phyloP scores from a whole-genome alignment of 1,140 invertebrate genomes.

The Armadillidium nasatum region DNA sequence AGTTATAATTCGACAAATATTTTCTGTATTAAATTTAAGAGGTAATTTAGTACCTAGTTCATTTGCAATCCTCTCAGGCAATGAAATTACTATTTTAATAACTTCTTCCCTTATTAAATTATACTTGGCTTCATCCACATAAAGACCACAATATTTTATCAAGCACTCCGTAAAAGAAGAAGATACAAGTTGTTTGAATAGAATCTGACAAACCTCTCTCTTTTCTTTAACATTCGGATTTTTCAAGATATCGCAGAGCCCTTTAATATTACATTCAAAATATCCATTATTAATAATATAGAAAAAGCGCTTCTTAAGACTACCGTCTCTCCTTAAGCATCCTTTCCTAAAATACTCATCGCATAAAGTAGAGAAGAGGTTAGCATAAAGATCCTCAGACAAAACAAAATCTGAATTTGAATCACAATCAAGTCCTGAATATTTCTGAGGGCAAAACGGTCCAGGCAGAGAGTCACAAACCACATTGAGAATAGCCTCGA shows the following conservation, averaged over 20 bases:
- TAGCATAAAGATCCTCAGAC: neutral
- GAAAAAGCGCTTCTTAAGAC: neutral
- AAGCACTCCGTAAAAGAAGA: neutral
- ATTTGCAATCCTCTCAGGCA: neutral
- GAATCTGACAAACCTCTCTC: neutral
- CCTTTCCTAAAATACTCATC: neutral
- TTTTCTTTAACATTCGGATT: neutral
- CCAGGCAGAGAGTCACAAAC: neutral
- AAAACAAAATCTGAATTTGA: neutral
- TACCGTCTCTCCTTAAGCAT: neutral
- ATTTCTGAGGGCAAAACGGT: neutral
- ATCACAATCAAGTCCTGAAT: neutral
- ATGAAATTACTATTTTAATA: neutral
- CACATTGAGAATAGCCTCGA: neutral
- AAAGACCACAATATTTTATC: neutral
- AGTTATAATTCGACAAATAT: neutral
- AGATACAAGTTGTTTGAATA: neutral
- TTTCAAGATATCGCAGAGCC: neutral
- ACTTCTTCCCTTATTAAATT: neutral
- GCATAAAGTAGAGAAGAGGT: neutral
- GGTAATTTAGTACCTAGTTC: neutral
- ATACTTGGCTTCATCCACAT: neutral
- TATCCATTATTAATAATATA: conserved; percentile 5
- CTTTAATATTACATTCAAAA: neutral
- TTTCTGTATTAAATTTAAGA: neutral